phyloP scores from a whole-genome alignment of 1,140 invertebrate genomes.

The Drosophila tropicalis region DNA sequence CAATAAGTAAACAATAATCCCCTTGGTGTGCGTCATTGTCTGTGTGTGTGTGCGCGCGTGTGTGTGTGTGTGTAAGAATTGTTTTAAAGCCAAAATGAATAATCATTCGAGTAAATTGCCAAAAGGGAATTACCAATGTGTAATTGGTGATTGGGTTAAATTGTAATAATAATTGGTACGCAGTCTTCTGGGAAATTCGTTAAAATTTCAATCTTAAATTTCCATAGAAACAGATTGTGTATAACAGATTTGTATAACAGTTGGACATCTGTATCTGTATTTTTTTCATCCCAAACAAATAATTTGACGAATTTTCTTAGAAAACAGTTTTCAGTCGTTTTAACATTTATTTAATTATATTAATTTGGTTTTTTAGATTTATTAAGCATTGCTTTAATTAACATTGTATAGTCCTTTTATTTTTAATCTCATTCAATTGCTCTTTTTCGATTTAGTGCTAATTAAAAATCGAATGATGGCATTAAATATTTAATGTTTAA shows the following conservation, averaged over 20 bases:
- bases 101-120: conserved; percentile 40
- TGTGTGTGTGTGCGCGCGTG: background rate
- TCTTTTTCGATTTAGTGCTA: conserved; percentile 43
- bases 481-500: conserved; percentile 65
- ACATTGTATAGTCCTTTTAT: conserved; percentile 24
- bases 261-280: background rate
- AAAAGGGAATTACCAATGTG: conserved; percentile 7
- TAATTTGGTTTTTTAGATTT: background rate
- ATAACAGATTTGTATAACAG: background rate
- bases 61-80: conserved; percentile 2
- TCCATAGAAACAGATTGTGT: background rate
- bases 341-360: background rate
- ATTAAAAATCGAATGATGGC: conserved; percentile 64
- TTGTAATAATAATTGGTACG: conserved; percentile 4
- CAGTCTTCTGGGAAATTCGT: background rate
- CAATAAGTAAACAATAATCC: conserved; percentile 51
- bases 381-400: conserved; percentile 32
- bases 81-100: conserved; percentile 10
- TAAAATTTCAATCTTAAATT: background rate
- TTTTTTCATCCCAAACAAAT: no score
- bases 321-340: background rate
- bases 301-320: background rate
- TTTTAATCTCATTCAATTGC: conserved; percentile 19
- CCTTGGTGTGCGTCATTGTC: background rate
- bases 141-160: conserved; percentile 11